Evolutionary conservation across 2,113 vertebrate genomes (phyloP).

Genomic region (Mesoclemmys tuberculata): DNA sequence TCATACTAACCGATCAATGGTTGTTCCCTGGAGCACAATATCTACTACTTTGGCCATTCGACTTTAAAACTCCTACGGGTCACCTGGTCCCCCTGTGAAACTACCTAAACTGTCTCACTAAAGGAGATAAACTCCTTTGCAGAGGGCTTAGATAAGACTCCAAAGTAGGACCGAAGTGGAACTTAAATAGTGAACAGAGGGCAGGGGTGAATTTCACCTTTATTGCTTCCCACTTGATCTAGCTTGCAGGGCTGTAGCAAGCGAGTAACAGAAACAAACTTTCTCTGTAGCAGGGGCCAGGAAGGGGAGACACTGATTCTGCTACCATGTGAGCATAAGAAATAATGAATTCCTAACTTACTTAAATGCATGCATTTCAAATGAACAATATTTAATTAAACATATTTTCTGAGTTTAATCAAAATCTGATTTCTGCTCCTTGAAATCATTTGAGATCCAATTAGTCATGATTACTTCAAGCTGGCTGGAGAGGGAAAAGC

Average conservation of each 20-base stretch:
- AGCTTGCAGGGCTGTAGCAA: neutral
- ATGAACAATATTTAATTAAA: slow-evolving; percentile 12
- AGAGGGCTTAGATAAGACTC: neutral
- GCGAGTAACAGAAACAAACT: neutral
- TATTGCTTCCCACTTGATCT: neutral
- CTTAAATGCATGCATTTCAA: neutral
- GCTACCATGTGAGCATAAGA: neutral
- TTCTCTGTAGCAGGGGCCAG: neutral
- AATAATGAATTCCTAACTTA: neutral
- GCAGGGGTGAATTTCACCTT: neutral
- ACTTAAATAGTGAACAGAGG: neutral
- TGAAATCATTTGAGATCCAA: neutral
- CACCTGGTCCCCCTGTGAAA: neutral
- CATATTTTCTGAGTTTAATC: neutral
- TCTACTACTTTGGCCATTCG: neutral
- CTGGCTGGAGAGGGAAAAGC: neutral
- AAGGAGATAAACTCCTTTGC: neutral
- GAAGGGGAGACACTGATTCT: neutral
- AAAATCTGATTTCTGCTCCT: neutral
- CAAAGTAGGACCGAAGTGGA: neutral
- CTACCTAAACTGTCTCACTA: neutral
- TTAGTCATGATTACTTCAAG: neutral
- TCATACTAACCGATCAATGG: neutral
- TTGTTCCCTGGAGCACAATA: neutral
- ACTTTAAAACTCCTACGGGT: neutral